Evolutionary conservation across 2,113 vertebrate genomes (phyloP), one percentile per base, ranked within the genome.

Genomic region (Paralichthys olivaceus): DNA sequence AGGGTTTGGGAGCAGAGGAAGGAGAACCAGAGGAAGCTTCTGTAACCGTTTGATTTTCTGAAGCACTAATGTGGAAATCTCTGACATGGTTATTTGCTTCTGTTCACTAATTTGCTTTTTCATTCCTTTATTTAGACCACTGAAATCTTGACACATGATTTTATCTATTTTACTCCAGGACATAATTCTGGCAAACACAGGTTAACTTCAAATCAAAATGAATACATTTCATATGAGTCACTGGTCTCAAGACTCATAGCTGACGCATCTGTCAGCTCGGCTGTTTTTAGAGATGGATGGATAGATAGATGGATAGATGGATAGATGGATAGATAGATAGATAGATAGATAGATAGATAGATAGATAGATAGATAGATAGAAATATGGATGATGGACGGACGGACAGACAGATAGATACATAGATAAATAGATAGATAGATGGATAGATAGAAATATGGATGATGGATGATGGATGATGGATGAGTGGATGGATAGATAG

Each of bases 171-270:
- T 11, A 47, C 69, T 69, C 59, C 69, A 72, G 40, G 8, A 75
- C 72, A 65, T 47, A 64, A 72, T 78, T 20, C 62, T 84, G 72
- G 74, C 65, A 49, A 19, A 47, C 32, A 40, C 32, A 70, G 2
- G 37, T 45, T 32, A 37, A 79, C 29, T 45, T 60, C 17, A 73
- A 66, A 80, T 66, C 64, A 1, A 70, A 77, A 78, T 75, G 64
- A 83, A 71, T 66, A 78, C 20, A 65, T 79, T 79, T 64, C 40
- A 65, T 12, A 63, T 86, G 69, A 87, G 65, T 90, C 83, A 87
- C 19, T 80, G 37, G 58, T 63, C 72, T 68, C 7, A 40, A 81
- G 68, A 75, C 40, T 83, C 67, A 81, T 28, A 57, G 61, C 56
- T 82, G 70, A 84, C 4, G 51, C 77, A 51, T 77, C 73, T 84